Evolutionary conservation across 2,797 vertebrate species (phyloP).

Genomic region (Mus spretus): DNA sequence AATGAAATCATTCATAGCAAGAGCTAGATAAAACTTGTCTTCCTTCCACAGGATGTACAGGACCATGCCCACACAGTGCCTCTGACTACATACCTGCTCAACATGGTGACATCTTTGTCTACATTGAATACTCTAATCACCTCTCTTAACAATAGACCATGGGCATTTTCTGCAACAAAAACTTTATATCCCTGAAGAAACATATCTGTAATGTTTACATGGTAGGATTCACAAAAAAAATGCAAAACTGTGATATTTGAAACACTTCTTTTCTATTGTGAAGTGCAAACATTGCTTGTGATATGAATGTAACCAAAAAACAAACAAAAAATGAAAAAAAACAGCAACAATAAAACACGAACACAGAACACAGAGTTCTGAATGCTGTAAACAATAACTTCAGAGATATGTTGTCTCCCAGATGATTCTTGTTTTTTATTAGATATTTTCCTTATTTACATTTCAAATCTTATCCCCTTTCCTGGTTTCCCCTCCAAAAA

Average conservation of each 20-base stretch:
- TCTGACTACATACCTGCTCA: background rate
- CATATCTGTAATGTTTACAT: background rate
- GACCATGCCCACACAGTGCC: background rate
- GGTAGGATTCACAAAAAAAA: constrained; percentile 14
- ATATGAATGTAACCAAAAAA: background rate
- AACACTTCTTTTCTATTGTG: background rate
- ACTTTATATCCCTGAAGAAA: background rate
- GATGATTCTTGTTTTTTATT: background rate
- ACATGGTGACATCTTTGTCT: background rate
- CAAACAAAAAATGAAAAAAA: background rate
- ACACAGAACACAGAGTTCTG: background rate
- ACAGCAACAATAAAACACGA: background rate
- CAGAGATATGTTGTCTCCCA: background rate
- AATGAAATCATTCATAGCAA: background rate
- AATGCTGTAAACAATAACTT: background rate
- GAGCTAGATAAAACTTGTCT: background rate
- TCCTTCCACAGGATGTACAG: no score
- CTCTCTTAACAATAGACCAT: background rate
- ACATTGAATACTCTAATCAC: background rate
- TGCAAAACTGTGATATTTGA: background rate
- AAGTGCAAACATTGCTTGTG: constrained; percentile 4
- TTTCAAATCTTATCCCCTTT: no score
- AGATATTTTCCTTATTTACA: no score
- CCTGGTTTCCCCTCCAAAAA: no score
- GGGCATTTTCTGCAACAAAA: constrained; percentile 15